phyloP scores from a whole-genome alignment of 2,888 invertebrate species.

The Saturnia japonica region DNA sequence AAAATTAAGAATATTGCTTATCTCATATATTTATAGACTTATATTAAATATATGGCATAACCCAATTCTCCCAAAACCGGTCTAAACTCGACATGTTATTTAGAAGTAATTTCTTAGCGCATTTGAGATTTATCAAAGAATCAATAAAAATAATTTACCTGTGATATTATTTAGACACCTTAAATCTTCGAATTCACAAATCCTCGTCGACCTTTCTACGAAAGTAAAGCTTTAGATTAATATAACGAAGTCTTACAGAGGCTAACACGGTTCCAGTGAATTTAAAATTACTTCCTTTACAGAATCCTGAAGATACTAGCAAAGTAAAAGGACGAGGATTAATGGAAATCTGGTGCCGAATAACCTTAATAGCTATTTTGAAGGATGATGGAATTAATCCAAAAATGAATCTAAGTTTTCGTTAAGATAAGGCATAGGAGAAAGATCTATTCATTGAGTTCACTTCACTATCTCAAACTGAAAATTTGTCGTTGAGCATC shows the following conservation, averaged over 20 bases:
- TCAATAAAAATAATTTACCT: slow-evolving; percentile 41
- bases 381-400: neutral
- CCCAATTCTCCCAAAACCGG: no score
- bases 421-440: neutral
- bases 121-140: neutral
- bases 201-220: slow-evolving; percentile 50
- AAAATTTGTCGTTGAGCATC: neutral
- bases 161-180: slow-evolving; percentile 61
- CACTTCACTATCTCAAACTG: neutral
- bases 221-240: neutral
- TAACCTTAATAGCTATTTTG: neutral
- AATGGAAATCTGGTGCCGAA: no score
- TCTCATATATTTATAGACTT: no score
- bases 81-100: no score
- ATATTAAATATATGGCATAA: no score
- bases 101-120: no score
- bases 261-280: neutral
- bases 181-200: slow-evolving; percentile 63
- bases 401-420: neutral
- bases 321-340: neutral
- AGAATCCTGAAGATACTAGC: neutral
- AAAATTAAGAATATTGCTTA: no score
- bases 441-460: neutral
- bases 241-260: neutral
- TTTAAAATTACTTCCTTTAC: neutral